Percentiles rank a stretch among this genome's conserved stretches.
Conservation (phyloP, 1,140 invertebrate genomes). For the Anastrepha ludens region DNA sequence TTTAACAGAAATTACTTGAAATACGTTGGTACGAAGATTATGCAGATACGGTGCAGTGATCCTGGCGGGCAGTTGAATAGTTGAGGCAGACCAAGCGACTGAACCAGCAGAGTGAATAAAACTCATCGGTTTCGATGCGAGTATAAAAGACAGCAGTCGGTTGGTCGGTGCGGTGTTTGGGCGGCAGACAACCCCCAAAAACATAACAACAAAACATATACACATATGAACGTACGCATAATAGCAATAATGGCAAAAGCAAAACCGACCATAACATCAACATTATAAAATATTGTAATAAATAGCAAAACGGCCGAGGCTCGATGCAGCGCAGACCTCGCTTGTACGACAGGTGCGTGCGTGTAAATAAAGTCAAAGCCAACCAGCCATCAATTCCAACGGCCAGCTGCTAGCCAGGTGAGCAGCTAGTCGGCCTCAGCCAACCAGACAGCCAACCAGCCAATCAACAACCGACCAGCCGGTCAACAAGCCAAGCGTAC, state of each 20-base stretch:
- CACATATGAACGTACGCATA: neutral
- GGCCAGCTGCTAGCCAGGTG: conserved; percentile 14
- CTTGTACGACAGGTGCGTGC: conserved; percentile 13
- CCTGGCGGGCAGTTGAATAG: neutral
- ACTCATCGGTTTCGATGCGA: neutral
- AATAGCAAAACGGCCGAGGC: neutral
- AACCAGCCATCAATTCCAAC: neutral
- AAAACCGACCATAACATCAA: no score
- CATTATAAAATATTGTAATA: neutral
- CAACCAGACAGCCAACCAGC: neutral
- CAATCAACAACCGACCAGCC: neutral
- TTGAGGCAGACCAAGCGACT: neutral
- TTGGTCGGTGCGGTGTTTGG: neutral
- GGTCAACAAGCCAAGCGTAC: conserved; percentile 8
- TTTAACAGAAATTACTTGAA: neutral
- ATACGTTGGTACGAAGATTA: neutral
- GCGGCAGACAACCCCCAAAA: neutral
- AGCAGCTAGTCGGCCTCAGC: neutral
- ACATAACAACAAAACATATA: neutral
- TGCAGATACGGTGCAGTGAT: neutral
- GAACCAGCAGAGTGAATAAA: neutral
- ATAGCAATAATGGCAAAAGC: no score
- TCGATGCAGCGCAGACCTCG: neutral
- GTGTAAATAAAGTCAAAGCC: conserved; percentile 41
- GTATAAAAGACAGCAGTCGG: neutral